Base-by-base conservation (phyloP, 2,113 vertebrate genomes). In the Plotosus lineatus region DNA sequence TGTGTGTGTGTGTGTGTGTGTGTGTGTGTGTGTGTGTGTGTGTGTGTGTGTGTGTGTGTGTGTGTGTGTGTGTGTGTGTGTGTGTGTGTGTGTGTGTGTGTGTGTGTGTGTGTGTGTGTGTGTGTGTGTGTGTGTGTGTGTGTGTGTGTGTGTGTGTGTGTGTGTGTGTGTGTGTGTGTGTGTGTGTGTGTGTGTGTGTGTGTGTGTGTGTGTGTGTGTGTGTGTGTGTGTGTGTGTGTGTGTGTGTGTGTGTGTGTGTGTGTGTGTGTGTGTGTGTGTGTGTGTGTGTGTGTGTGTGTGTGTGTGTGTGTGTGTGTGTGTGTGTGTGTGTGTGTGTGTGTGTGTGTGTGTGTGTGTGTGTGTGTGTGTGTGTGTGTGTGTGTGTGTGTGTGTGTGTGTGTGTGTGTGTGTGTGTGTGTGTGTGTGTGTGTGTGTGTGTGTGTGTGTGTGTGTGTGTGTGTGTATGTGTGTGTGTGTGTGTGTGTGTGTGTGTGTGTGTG, bases 281-380 rank as follows among this genome's bases (percentile, higher is more conserved):
- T 44, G 31, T 53, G 53, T 72, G 15, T 71, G 4, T 26, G 65
- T 74, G 46, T 74, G 50, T 75, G 73, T 56, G 51, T 58, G 14
- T 72, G 51, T 44, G 50, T 58, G n/a, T 80, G 38, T 46, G 68
- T 73, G 38, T 80, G 69, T 60, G 23, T 72, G 55, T 65, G 56
- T 73, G 28, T 17, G 26, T 36, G 26, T 73, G 26, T 79, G 7
- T 48, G 28, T 48, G 31, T 10, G n/a, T n/a, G n/a, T n/a, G n/a
- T n/a, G n/a, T n/a, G n/a, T n/a, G 26, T 48, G 28, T 26, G n/a
- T 56, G 79, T 78, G 73, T 63, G 75, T 26, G 72, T 60, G 28
- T 48, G 58, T 60, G 33, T 46, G 44, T 44, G 46, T 48, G 46
- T 44, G 31, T 53, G 53, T 72, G 15, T 71, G 4, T 26, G 65